Percentiles rank a stretch among this genome's conserved stretches.
phyloP scores from a whole-genome alignment of 2,888 invertebrate species.

The Pomacea canaliculata region DNA sequence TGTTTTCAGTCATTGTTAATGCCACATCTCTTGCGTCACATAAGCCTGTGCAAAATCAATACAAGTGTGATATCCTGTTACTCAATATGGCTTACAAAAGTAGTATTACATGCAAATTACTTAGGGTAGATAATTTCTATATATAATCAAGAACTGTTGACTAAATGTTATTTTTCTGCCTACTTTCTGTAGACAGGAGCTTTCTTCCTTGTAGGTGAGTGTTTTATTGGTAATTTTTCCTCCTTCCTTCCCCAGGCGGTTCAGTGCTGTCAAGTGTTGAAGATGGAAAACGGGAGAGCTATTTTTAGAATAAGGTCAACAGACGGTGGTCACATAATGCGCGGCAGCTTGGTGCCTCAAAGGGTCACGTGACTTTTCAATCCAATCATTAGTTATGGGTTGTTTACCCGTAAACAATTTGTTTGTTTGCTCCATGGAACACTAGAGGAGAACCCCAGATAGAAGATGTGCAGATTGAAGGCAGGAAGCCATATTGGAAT shows the following conservation, averaged over 20 bases:
- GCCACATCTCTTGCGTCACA: no score
- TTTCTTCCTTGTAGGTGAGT: neutral
- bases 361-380: conserved; percentile 59
- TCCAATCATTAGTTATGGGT: conserved; percentile 59
- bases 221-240: neutral
- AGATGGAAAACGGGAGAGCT: conserved; percentile 34
- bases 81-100: no score
- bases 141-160: no score
- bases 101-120: no score
- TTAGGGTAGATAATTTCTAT: no score
- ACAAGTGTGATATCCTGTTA: no score
- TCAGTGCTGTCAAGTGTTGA: conserved; percentile 26
- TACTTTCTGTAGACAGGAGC: neutral
- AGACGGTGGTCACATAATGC: conserved; percentile 38
- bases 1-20: no score
- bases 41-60: no score
- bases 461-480: conserved; percentile 44
- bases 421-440: conserved; percentile 63
- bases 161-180: neutral
- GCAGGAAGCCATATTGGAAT: conserved; percentile 60
- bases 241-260: conserved; percentile 8
- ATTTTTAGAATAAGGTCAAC: conserved; percentile 45
- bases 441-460: conserved; percentile 59
- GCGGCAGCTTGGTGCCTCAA: conserved; percentile 37
- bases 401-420: conserved; percentile 64